Base-by-base conservation (phyloP, 2,797 vertebrate genomes). In the Phoxinus dragarum region DNA sequence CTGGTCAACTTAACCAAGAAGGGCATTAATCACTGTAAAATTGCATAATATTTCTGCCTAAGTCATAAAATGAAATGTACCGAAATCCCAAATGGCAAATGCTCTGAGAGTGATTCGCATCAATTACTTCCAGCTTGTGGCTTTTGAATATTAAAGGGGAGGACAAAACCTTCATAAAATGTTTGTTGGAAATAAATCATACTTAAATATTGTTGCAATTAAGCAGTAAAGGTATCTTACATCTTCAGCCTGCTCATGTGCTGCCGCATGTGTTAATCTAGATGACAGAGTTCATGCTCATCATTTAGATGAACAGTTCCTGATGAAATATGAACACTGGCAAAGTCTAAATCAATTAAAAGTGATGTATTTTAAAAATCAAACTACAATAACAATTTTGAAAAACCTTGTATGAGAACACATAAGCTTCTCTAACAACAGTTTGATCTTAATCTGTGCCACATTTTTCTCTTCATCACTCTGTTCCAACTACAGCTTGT, bases 21-120 rank as follows among this genome's bases (percentile, higher is more conserved):
- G 42, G 52, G 83, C 19, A 85, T 85, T 87, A 91, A 90, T 91
- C 78, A 76, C 83, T 78, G 79, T 89, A 72, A 85, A 88, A 92
- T 86, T 71, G 80, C 68, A 61, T 86, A 80, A 90, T 90, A 89
- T 90, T 91, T 90, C 88, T 81, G 69, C 49, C 73, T 61, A 44
- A 73, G 47, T 89, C 64, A 71, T 81, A 56, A 87, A 85, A 80
- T 56, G n/a, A 71, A 89, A 86, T 85, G 81, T 59, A 88, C 74
- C 64, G 1, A 52, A 80, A 90, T 89, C 81, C 79, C 77, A 56
- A 72, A 66, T 54, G 71, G 47, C 42, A 81, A 84, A 85, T 87
- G 10, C 77, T 74, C 44, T 16, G 59, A 61, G 67, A 72, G 67
- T 76, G 66, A 84, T 90, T 88, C 78, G 7, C 88, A 73, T 69